Conservation (phyloP, 2,113 vertebrate species). For the Notothenia rossii region DNA sequence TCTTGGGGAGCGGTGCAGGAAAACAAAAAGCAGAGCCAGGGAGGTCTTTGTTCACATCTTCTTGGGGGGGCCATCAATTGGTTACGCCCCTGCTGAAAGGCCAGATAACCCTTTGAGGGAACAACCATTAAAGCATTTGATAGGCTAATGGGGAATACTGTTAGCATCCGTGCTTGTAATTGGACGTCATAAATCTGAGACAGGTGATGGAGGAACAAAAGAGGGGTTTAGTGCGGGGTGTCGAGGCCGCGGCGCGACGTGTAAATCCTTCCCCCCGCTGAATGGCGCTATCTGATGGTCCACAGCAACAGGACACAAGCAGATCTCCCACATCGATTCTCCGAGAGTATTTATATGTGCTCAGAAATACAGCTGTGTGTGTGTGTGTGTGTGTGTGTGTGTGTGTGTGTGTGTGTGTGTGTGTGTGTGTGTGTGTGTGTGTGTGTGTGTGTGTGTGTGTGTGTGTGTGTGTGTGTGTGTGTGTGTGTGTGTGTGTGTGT, state of each 20-base stretch:
- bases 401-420: too few relatives aligned
- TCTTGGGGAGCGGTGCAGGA: slow-evolving; percentile 64
- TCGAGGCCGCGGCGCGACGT: slow-evolving; percentile 82
- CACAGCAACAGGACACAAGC: slow-evolving; percentile 81
- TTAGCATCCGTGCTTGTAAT: slow-evolving; percentile 86
- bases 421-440: background rate
- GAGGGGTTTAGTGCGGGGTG: slow-evolving; percentile 84
- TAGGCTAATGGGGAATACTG: slow-evolving; percentile 90
- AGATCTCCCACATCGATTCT: slow-evolving; percentile 85
- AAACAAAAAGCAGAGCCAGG: slow-evolving; percentile 72
- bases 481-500: too few relatives aligned
- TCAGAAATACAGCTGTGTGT: slow-evolving; percentile 6
- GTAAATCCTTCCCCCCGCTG: slow-evolving; percentile 90
- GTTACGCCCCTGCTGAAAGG: slow-evolving; percentile 75
- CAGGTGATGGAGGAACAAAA: slow-evolving; percentile 89
- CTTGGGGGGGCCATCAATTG: slow-evolving; percentile 74
- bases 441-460: background rate
- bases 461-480: too few relatives aligned
- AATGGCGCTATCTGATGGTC: slow-evolving; percentile 89
- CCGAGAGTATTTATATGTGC: slow-evolving; percentile 19
- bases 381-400: background rate
- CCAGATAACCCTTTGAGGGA: slow-evolving; percentile 84
- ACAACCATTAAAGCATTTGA: slow-evolving; percentile 85
- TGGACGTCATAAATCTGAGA: slow-evolving; percentile 92
- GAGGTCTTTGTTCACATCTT: slow-evolving; percentile 76